Evolutionary conservation across 35 echinoderm and acorn worm species (phyloP).

Genomic region (Amphiura filiformis): DNA sequence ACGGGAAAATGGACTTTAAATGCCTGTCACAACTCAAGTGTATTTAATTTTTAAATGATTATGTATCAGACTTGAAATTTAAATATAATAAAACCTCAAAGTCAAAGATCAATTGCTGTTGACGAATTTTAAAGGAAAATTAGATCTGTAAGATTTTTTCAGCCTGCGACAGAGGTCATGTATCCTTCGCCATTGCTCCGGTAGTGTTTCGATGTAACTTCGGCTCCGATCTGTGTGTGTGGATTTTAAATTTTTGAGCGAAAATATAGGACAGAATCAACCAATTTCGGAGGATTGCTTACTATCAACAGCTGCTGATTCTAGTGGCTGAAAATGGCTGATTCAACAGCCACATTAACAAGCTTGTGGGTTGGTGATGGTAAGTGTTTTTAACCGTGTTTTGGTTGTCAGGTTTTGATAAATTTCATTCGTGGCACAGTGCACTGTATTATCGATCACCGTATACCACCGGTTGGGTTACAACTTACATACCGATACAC

Average conservation of each 20-base stretch:
- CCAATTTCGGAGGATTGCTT: neutral
- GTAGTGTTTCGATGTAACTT: neutral
- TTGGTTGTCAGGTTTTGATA: neutral
- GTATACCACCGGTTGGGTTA: neutral
- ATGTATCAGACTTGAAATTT: neutral
- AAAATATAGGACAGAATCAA: neutral
- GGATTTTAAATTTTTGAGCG: neutral
- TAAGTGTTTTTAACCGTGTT: slow-evolving; percentile 9
- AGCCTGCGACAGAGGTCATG: neutral
- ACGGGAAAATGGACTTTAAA: slow-evolving; percentile 14
- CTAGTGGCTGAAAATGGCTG: slow-evolving; percentile 9
- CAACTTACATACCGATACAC: neutral
- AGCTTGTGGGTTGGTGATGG: slow-evolving; percentile 56
- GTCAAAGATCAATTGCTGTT: neutral
- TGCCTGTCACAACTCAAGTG: neutral
- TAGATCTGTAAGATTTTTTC: neutral
- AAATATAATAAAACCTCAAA: neutral
- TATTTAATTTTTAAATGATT: neutral
- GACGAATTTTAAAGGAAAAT: neutral
- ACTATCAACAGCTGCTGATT: slow-evolving; percentile 10
- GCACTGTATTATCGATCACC: neutral
- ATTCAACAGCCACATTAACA: slow-evolving; percentile 45
- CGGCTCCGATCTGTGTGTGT: neutral
- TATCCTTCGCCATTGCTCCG: neutral
- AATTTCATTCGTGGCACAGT: neutral